Evolutionary conservation across 2,888 invertebrate genomes (phyloP).

Genomic region (Thysanoteuthis rhombus): DNA sequence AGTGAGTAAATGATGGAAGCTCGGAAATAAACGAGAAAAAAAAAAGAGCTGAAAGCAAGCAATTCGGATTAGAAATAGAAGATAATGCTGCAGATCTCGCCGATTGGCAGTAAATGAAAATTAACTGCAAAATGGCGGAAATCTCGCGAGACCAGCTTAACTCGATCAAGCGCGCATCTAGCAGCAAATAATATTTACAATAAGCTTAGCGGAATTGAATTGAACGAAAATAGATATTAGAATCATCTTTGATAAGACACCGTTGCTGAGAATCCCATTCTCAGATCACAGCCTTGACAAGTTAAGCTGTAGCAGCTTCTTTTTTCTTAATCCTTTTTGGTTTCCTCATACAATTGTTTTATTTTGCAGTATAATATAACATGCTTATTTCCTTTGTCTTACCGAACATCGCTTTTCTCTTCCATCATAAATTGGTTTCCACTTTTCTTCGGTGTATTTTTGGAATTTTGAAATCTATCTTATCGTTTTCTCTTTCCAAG

Average conservation of each 20-base stretch:
- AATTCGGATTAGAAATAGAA: not conserved
- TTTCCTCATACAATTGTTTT: too few species aligned
- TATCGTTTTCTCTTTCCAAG: too few species aligned
- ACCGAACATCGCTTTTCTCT: too few species aligned
- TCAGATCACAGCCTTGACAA: not conserved
- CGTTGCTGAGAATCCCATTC: not conserved
- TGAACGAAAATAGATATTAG: not conserved
- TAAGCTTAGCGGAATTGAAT: not conserved
- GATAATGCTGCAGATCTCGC: not conserved
- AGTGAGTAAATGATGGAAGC: not conserved
- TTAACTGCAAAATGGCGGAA: not conserved
- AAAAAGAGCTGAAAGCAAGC: not conserved
- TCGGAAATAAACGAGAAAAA: not conserved
- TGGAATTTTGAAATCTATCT: too few species aligned
- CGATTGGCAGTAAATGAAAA: not conserved
- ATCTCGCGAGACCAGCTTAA: not conserved
- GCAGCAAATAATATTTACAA: not conserved
- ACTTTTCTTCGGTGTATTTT: too few species aligned
- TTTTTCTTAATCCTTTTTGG: too few species aligned
- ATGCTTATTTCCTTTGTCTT: too few species aligned
- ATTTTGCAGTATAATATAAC: too few species aligned
- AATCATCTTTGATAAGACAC: constrained; percentile 12
- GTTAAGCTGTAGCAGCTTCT: not conserved
- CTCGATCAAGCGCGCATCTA: not conserved
- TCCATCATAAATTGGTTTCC: too few species aligned